Evolutionary conservation across 1,140 invertebrate species (phyloP), one percentile per base, ranked within the genome.

Genomic region (Diabrotica undecimpunctata): DNA sequence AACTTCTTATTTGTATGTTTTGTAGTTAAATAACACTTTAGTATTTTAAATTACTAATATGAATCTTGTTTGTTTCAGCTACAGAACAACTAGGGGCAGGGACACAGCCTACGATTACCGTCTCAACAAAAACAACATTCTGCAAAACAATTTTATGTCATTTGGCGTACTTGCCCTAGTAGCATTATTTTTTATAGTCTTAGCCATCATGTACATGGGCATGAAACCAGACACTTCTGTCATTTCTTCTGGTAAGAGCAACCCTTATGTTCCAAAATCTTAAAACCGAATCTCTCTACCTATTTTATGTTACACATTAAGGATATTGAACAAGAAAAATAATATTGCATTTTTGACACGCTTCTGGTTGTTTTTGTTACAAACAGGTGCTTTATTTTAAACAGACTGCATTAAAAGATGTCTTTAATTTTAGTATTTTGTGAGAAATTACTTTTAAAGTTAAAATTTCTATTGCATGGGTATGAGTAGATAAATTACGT

Each of bases 121-220:
- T 68, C 70, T 75, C 6, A 75, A 74, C 0, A 80, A 79, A 72
- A 79, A 82, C 58, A 83, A 79, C 66, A 80, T 82, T 36, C 73
- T 82, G 54, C 84, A 83, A 68, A 84, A 86, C 70, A 88, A 88
- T 71, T 77, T 88, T 54, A 82, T 89, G 11, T 88, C 88, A 2
- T 83, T 87, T 72, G 80, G 83, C 50, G 81, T 89, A 13, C 81
- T 88, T 65, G 82, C 79, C 8, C 78, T 85, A 41, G 81, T 86
- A 12, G 82, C 83, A 61, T 76, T 86, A 71, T 89, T 89, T 81
- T 89, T 90, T 79, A 80, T 84, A 73, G 75, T 83, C 66, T 78
- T 89, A 74, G 85, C 84, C 60, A 81, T 88, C 69, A 81, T 87
- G 78, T 89, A 89, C 77, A 80, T 88, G 75, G 86, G 87, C 70